Evolutionary conservation across 2,888 invertebrate genomes (phyloP).

Genomic region (Alloplasta piceator): DNA sequence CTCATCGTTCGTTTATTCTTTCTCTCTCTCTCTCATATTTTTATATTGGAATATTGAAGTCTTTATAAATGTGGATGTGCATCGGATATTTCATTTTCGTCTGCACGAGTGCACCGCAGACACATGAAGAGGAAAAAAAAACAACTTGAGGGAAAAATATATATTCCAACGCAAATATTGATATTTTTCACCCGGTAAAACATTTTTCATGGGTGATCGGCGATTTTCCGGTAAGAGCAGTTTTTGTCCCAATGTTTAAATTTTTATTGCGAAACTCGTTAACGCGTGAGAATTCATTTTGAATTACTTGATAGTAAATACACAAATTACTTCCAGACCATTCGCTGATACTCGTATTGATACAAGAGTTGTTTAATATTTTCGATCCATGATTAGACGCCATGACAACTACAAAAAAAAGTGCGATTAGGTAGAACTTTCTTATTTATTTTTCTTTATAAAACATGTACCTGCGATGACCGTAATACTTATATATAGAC

Average conservation of each 20-base stretch:
- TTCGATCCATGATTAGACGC: neutral
- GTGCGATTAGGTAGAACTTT: neutral
- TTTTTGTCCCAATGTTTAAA: neutral
- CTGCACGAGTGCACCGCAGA: neutral
- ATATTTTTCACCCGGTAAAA: slow-evolving; percentile 3
- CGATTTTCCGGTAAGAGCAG: neutral
- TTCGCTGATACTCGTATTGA: too few species aligned
- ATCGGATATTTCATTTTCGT: slow-evolving; percentile 16
- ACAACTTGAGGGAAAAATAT: neutral
- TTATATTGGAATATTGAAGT: slow-evolving; percentile 52
- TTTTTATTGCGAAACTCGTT: slow-evolving; percentile 28
- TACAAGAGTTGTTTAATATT: neutral
- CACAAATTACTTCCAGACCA: too few species aligned
- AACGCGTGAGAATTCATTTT: slow-evolving; percentile 8
- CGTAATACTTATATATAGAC: slow-evolving; percentile 25
- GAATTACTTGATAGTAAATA: neutral
- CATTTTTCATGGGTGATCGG: neutral
- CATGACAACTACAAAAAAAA: slow-evolving; percentile 25
- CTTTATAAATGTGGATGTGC: neutral
- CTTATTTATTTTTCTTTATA: neutral
- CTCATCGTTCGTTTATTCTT: slow-evolving; percentile 25
- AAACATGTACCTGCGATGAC: slow-evolving; percentile 46
- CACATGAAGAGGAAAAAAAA: neutral
- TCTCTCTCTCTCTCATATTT: slow-evolving; percentile 48
- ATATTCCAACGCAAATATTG: slow-evolving; percentile 22